Evolutionary conservation across 2,888 invertebrate genomes (phyloP).

Genomic region (Cantharis flavilabris): DNA sequence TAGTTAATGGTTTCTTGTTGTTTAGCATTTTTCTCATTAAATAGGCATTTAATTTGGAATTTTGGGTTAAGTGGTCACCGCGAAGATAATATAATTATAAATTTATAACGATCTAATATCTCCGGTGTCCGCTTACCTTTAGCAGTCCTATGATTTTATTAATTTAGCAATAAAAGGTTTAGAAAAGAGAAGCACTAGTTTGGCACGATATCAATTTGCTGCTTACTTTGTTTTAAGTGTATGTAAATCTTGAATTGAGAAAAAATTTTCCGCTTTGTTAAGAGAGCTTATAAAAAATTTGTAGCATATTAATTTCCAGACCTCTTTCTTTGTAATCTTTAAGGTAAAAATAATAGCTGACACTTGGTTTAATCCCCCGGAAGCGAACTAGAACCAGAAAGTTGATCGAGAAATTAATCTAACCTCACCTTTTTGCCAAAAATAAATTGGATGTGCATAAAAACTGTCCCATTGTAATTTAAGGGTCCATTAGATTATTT

Average conservation of each 20-base stretch:
- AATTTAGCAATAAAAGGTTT: not conserved
- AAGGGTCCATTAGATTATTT: not conserved
- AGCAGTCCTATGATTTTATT: not conserved
- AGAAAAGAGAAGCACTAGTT: not conserved
- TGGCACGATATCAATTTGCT: not conserved
- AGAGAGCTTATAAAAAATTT: not conserved
- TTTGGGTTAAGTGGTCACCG: not conserved
- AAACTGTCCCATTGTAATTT: not conserved
- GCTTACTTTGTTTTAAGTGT: not conserved
- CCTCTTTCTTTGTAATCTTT: not conserved
- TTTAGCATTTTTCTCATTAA: not conserved
- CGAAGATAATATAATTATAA: not conserved
- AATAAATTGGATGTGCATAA: not conserved
- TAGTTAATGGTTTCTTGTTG: not conserved
- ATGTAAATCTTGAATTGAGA: not conserved
- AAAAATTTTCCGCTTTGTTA: not conserved
- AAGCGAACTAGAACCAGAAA: not conserved
- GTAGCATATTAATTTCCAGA: not conserved
- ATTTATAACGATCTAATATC: not conserved
- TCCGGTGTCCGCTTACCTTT: not conserved
- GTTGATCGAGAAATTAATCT: not conserved
- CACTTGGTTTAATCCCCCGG: not conserved
- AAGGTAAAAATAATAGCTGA: not conserved
- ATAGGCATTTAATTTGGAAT: not conserved
- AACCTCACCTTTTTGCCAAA: not conserved